These are phyloP conservation scores for Procambarus clarkii DNA, from an alignment of 1,140 invertebrate species.

Conservation along the genomic window DNA sequence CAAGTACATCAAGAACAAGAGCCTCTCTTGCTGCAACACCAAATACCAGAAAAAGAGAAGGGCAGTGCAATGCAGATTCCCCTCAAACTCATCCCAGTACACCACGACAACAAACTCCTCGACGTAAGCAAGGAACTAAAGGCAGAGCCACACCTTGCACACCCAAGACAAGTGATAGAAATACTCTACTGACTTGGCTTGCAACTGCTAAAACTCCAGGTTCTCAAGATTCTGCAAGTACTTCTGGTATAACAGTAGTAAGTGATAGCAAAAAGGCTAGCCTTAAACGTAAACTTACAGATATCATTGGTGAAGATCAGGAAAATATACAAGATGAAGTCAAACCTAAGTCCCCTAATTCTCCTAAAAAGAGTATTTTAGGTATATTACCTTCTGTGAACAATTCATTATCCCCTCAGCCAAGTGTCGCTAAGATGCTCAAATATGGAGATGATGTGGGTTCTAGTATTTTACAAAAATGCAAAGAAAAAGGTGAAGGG, in stretches of 20 bases:
- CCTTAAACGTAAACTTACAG: constrained; percentile 66
- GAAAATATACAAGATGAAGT: constrained; percentile 33
- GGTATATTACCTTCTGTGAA: constrained; percentile 18
- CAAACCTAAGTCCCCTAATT: constrained; percentile 49
- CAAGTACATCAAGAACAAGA: constrained; percentile 29
- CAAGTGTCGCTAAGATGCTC: constrained; percentile 64
- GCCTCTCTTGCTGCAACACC: constrained; percentile 16
- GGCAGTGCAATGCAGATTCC: not conserved
- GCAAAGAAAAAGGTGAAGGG: not conserved
- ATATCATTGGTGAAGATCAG: constrained; percentile 52
- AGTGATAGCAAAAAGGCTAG: constrained; percentile 59
- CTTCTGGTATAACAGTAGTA: not conserved
- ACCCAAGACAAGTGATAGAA: constrained; percentile 62
- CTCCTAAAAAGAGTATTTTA: constrained; percentile 44
- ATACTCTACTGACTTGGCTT: constrained; percentile 64
- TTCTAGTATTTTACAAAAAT: not conserved
- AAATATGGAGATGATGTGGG: constrained; percentile 49
- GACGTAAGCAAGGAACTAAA: not conserved
- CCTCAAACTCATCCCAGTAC: constrained; percentile 14
- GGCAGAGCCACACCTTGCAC: constrained; percentile 50
- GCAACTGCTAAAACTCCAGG: constrained; percentile 54
- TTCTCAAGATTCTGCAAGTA: constrained; percentile 10
- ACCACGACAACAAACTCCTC: constrained; percentile 12
- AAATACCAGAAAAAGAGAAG: not conserved
- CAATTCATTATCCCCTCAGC: not conserved